A percentile compares a stretch with the other conserved stretches of the same genome.
phyloP scores from a whole-genome alignment of 2,888 invertebrate genomes.

The Cosmia trapezina region DNA sequence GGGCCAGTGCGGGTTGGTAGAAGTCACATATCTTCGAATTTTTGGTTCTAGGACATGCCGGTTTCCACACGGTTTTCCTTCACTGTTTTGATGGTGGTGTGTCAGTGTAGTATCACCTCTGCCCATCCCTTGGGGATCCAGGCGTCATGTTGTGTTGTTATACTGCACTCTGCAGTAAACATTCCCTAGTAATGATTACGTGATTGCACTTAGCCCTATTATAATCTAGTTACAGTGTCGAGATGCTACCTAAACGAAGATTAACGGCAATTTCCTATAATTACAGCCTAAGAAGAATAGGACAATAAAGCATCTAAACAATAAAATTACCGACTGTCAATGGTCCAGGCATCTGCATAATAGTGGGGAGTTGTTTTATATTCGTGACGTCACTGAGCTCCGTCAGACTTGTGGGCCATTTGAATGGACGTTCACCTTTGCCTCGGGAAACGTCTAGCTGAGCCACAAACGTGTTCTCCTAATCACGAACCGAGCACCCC shows the following conservation, averaged over 20 bases:
- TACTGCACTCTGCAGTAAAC: background rate
- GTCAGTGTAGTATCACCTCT: too few species aligned
- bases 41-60: too few species aligned
- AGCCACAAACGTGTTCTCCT: conserved; percentile 57
- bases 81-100: too few species aligned
- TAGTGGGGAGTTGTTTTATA: conserved; percentile 29
- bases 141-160: too few species aligned
- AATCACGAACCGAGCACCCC: conserved; percentile 47
- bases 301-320: conserved; percentile 48
- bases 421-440: conserved; percentile 63
- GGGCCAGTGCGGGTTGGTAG: too few species aligned
- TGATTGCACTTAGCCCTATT: conserved; percentile 23
- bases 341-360: conserved; percentile 36
- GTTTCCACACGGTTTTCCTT: too few species aligned
- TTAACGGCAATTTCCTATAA: conserved; percentile 44
- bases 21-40: too few species aligned
- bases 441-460: conserved; percentile 49
- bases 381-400: conserved; percentile 17
- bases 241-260: conserved; percentile 26
- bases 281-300: conserved; percentile 35
- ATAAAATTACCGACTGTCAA: conserved; percentile 35
- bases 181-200: conserved; percentile 17
- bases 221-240: conserved; percentile 24
- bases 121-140: too few species aligned
- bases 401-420: conserved; percentile 51